Base-by-base conservation (phyloP, 2,797 vertebrate species). In the Phataginus tricuspis region DNA sequence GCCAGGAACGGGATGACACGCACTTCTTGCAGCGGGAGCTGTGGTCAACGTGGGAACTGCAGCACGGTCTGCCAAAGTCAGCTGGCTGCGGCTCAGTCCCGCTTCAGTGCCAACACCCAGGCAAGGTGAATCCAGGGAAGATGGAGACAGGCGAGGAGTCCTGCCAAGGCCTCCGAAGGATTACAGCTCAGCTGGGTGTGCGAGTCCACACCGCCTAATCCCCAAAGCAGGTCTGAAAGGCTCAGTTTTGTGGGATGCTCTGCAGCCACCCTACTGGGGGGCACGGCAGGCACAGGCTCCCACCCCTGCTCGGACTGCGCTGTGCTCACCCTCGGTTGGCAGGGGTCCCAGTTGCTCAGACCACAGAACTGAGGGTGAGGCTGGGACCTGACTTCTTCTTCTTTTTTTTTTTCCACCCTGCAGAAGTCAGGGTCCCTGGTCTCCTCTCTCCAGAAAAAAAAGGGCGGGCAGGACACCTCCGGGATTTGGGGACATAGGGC, bases 11-110 rank as follows among this genome's bases (percentile, higher is more conserved):
- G 64, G 21, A 0, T 4, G 55, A 14, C 25, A 2, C 9, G 1
- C 14, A 7, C 34, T 16, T 25, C 11, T 16, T 2, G 51, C 4
- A 3, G 49, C 7, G 0, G 86, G 23, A 25, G 1, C 12, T 1
- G 23, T 3, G 31, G 78, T 49, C 14, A 0, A 1, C 0, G 0
- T 1, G 79, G 15, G 39, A 14, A 18, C 2, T 0, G 3, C 9
- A 6, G 19, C 64, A 3, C 45, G 19, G 42, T 21, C 71, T 16
- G 18, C 49, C 10, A 2, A 3, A 0, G 27, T 11, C 10, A 34
- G 72, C 27, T 13, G 1, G 25, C 53, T 2, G 6, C 14, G n/a
- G 13, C 0, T 1, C 0, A 25, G 61, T 11, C 19, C 2, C 1
- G 49, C 31, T 34, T 45, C 8, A 34, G 64, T 18, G 10, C 3